Evolutionary conservation across 2,888 invertebrate species (phyloP).

Genomic region (Metopia argyrocephala): DNA sequence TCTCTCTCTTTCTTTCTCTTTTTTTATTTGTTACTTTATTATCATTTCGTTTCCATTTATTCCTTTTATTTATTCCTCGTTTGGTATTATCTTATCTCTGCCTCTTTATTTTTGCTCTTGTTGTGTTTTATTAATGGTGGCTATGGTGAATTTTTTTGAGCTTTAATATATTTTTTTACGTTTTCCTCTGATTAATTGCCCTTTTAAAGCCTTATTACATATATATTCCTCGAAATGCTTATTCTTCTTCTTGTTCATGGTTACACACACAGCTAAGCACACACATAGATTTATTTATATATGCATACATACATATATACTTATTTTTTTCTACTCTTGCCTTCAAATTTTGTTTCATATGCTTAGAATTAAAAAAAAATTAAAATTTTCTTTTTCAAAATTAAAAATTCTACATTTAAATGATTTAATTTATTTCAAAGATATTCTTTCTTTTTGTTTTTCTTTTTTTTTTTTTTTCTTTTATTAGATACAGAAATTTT

Average conservation of each 20-base stretch:
- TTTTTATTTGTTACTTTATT: neutral
- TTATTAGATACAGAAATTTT: slow-evolving; percentile 60
- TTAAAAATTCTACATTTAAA: neutral
- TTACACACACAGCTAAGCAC: slow-evolving; percentile 61
- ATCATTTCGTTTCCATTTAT: too few relatives aligned
- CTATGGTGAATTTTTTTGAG: slow-evolving; percentile 47
- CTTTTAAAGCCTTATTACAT: slow-evolving; percentile 59
- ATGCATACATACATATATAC: neutral
- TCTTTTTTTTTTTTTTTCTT: slow-evolving; percentile 25
- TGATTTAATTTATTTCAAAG: neutral
- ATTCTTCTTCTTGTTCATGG: slow-evolving; percentile 62
- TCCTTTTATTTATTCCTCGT: too few relatives aligned
- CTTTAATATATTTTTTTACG: slow-evolving; percentile 46
- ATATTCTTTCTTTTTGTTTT: slow-evolving; percentile 4
- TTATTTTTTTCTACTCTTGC: slow-evolving; percentile 26
- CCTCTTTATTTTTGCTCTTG: neutral
- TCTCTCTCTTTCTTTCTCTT: neutral
- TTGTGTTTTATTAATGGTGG: slow-evolving; percentile 4
- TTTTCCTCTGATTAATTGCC: slow-evolving; percentile 63
- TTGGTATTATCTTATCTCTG: too few relatives aligned
- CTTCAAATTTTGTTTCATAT: slow-evolving; percentile 10
- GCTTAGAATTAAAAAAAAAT: neutral
- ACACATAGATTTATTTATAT: slow-evolving; percentile 18
- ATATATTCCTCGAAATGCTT: slow-evolving; percentile 57
- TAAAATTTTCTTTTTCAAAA: neutral